A percentile compares a stretch with the other conserved stretches of the same genome.
Conservation (phyloP, 2,113 vertebrate genomes). For the Polypterus senegalus region DNA sequence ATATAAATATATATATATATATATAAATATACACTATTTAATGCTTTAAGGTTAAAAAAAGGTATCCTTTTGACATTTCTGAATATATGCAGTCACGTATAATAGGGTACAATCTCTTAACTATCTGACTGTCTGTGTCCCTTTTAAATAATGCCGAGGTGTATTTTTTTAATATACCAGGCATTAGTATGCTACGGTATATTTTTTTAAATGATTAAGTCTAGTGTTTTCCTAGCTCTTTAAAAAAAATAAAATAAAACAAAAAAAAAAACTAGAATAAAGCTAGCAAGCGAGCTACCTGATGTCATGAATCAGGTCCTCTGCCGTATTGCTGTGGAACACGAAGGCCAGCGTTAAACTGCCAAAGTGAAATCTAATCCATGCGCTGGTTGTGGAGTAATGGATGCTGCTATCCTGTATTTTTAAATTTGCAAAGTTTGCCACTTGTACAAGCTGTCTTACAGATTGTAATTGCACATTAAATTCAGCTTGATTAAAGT, state of each 20-base stretch:
- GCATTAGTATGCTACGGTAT: slow-evolving; percentile 8
- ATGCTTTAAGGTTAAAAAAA: too few species aligned
- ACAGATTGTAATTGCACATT: too few species aligned
- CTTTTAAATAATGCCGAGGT: neutral
- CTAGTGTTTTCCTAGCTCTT: slow-evolving; percentile 1
- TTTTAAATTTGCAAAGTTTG: slow-evolving; percentile 26
- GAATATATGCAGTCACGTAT: too few species aligned
- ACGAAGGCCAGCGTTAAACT: slow-evolving; percentile 32
- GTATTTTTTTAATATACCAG: neutral
- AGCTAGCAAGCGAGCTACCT: too few species aligned
- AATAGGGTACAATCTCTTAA: neutral
- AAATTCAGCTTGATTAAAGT: too few species aligned
- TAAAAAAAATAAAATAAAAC: neutral
- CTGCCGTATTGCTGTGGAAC: too few species aligned
- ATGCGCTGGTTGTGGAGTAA: slow-evolving; percentile 39
- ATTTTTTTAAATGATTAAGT: slow-evolving; percentile 22
- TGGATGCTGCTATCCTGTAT: slow-evolving; percentile 63
- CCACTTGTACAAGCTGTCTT: too few species aligned
- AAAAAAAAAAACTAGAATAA: too few species aligned
- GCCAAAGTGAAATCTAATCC: slow-evolving; percentile 54
- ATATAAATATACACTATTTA: too few species aligned
- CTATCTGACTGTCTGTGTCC: neutral
- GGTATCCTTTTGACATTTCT: too few species aligned
- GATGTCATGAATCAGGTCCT: too few species aligned
- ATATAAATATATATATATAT: too few species aligned